Evolutionary conservation across 2,113 vertebrate species (phyloP), one percentile per base, ranked within the genome.

Genomic region (Colaptes auratus): DNA sequence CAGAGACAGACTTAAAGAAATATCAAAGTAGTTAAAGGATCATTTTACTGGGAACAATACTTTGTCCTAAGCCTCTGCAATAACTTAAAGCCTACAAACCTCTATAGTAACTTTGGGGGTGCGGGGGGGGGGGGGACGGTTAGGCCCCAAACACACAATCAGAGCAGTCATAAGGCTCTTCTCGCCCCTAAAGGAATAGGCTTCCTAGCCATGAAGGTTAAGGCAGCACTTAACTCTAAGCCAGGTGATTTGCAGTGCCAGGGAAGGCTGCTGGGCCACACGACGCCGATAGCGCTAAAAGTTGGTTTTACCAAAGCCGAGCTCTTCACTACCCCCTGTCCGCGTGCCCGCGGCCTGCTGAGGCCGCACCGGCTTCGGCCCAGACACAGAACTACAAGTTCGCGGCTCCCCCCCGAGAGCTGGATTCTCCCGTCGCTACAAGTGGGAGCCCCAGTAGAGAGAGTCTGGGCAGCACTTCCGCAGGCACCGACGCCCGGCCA

Each of bases 141-240:
- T 1, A 33, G 36, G 46, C 2, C 6, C 18, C 21, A 67, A 52
- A 25, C 50, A 69, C 12, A 31, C n/a, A 58, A 27, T 18, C 6
- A 12, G 17, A 63, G 24, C 0, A 18, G 11, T 28, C 24, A 39
- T 2, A 2, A 66, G 27, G 30, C 3, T 59, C 53, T 33, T 52
- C 58, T 46, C 0, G 0, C 15, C 23, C 53, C 28, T 15, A 15
- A 44, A 55, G 8, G 15, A 69, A 66, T 0, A 3, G 12, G 3
- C 12, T 61, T 65, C 50, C 27, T 2, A 27, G 42, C 52, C 58
- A 21, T 18, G 46, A 48, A 31, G 6, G 19, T 25, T 65, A 7
- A 12, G 21, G 46, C 3, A n/a, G 16, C 0, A 0, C 0, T 4
- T 1, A 15, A 44, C 18, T 75, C 27, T 23, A 17, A 76, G 16